phyloP scores from a whole-genome alignment of 2,888 invertebrate species.

The Parthenolecanium corni region DNA sequence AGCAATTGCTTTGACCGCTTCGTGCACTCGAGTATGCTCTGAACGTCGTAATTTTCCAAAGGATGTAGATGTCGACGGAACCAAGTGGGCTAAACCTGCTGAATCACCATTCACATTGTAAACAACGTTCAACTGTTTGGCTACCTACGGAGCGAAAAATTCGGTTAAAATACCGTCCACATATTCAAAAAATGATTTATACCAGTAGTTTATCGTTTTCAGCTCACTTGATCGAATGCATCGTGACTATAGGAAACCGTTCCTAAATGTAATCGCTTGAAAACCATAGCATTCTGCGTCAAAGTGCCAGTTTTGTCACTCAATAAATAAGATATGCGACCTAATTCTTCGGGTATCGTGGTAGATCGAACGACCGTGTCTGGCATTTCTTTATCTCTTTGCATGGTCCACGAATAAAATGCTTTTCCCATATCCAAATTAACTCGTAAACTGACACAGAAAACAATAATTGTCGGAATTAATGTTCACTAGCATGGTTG shows the following conservation, averaged over 20 bases:
- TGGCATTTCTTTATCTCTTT: constrained; percentile 80
- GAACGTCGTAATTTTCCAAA: constrained; percentile 50
- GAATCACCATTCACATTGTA: constrained; percentile 7
- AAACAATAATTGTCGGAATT: constrained; percentile 32
- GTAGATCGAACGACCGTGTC: constrained; percentile 94
- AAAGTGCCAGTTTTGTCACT: constrained; percentile 98
- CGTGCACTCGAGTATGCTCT: constrained; percentile 64
- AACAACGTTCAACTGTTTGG: constrained; percentile 11
- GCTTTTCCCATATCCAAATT: constrained; percentile 98
- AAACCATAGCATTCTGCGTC: constrained; percentile 98
- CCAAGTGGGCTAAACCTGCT: background rate
- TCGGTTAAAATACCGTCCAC: background rate
- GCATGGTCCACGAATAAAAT: constrained; percentile 94
- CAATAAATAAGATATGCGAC: constrained; percentile 88
- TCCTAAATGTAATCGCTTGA: constrained; percentile 88
- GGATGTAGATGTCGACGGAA: background rate
- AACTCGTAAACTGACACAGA: constrained; percentile 68
- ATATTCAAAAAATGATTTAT: background rate
- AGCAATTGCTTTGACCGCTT: constrained; percentile 85
- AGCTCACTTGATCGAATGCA: constrained; percentile 64
- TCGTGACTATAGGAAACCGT: constrained; percentile 81
- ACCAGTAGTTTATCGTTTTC: too few relatives aligned
- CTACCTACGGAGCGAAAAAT: constrained; percentile 11
- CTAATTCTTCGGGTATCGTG: constrained; percentile 96
- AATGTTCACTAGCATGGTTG: background rate